Evolutionary conservation across 2,113 vertebrate genomes (phyloP), one percentile per base, ranked within the genome.

Genomic region (Nesoenas mayeri): DNA sequence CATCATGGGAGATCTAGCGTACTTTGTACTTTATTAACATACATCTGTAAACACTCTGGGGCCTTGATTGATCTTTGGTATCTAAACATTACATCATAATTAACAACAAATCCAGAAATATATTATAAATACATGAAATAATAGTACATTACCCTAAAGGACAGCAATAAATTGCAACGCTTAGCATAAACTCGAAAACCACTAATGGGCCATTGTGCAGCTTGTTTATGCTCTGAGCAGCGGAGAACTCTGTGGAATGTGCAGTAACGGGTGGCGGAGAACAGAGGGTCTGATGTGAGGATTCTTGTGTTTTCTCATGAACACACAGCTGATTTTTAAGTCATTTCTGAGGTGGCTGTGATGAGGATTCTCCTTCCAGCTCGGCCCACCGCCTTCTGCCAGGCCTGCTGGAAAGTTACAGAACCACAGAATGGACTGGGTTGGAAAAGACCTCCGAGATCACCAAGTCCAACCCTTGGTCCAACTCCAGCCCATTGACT

Each of bases 71-170:
- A 93, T 96, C 93, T 95, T 70, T 88, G 34, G 91, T 93, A 93
- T 91, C 93, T 85, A 96, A 95, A 94, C 91, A 97, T 97, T 96
- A 81, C 82, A 87, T 97, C 91, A 96, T 92, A 96, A 96, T 96
- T 95, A 97, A 91, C 95, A 97, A 96, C 92, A 97, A 97, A 69
- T 92, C 79, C 94, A 89, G 85, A 96, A 81, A 86, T 94, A 86
- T 94, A 18, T 96, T 97, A 80, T 96, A 97, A 98, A 96, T 97
- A 96, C 91, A 72, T 85, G 80, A 78, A 92, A 95, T 88, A 94
- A 95, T 74, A 91, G 82, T 97, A 93, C 94, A 96, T 97, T 95
- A 93, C 95, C 94, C 94, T 96, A 96, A 96, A 92, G 85, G 94
- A 96, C 90, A 91, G 79, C 91, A 94, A 96, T 97, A 96, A 97